These are phyloP conservation scores for Psilopsiagon aurifrons DNA, from an alignment of 2,113 vertebrate genomes.

Conservation along the genomic window DNA sequence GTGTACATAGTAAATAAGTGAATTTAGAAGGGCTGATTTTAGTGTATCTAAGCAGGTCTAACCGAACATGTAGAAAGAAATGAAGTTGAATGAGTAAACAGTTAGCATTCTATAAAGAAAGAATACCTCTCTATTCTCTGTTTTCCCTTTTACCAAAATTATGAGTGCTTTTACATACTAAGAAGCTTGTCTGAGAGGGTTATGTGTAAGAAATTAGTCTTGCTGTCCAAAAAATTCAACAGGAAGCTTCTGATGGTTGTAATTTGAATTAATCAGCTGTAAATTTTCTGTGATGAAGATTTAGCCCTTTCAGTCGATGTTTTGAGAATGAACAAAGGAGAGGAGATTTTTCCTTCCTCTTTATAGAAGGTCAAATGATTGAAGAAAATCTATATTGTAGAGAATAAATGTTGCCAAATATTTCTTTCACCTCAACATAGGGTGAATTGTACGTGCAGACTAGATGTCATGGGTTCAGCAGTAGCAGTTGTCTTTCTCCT, in stretches of 20 bases:
- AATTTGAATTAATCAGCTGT: constrained; percentile 10
- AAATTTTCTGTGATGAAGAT: neutral
- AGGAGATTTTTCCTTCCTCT: neutral
- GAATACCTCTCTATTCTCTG: neutral
- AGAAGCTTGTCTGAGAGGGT: neutral
- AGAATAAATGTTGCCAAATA: neutral
- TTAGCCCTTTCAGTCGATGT: neutral
- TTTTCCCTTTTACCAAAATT: neutral
- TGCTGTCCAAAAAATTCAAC: neutral
- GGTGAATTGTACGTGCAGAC: neutral
- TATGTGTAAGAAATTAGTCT: neutral
- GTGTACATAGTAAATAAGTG: neutral
- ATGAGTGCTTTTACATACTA: neutral
- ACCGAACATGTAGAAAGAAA: neutral
- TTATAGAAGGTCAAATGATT: neutral
- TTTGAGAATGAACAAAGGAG: neutral
- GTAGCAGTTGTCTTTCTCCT: no score
- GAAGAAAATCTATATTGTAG: neutral
- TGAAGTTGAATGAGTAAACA: neutral
- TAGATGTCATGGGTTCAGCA: no score
- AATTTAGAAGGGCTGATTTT: neutral
- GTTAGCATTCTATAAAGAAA: neutral
- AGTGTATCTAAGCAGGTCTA: neutral
- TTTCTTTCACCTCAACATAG: neutral
- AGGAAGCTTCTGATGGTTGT: neutral